These are phyloP conservation scores for Chrysomela aeneicollis DNA, from an alignment of 2,888 invertebrate species.

Conservation along the genomic window DNA sequence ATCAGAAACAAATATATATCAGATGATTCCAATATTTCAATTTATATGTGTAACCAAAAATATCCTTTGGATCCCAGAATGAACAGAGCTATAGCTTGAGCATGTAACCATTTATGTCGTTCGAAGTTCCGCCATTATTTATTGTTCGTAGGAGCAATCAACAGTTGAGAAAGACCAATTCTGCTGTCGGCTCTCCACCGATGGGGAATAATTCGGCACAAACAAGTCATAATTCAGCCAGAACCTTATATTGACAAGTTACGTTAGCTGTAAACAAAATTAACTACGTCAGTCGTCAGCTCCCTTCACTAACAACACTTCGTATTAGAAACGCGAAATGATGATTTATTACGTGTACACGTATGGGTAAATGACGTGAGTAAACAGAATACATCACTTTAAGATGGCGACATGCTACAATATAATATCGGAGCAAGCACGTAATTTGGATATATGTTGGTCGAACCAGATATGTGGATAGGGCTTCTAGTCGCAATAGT, in stretches of 20 bases:
- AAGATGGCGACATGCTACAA: conserved; percentile 46
- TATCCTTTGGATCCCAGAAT: too few species aligned
- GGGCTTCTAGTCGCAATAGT: too few species aligned
- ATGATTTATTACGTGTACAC: conserved; percentile 54
- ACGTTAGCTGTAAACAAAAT: conserved; percentile 44
- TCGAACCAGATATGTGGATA: not conserved
- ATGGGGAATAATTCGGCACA: conserved; percentile 31
- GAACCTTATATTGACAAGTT: conserved; percentile 41
- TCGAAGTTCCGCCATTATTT: too few species aligned
- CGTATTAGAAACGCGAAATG: conserved; percentile 48
- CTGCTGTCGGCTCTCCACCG: not conserved
- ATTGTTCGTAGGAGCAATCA: too few species aligned
- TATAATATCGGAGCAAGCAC: conserved; percentile 29
- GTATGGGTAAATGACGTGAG: conserved; percentile 52
- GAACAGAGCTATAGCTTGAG: too few species aligned
- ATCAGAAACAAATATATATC: too few species aligned
- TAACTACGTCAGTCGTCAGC: conserved; percentile 41
- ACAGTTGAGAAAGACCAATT: conserved; percentile 10
- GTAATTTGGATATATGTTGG: conserved; percentile 24
- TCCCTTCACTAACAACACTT: conserved; percentile 37
- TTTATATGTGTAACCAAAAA: too few species aligned
- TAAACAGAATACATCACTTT: conserved; percentile 54
- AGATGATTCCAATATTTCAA: too few species aligned
- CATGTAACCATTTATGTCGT: too few species aligned
- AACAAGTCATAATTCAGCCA: conserved; percentile 35